Evolutionary conservation across 2,888 invertebrate species (phyloP).

Genomic region (Podabrus alpinus): DNA sequence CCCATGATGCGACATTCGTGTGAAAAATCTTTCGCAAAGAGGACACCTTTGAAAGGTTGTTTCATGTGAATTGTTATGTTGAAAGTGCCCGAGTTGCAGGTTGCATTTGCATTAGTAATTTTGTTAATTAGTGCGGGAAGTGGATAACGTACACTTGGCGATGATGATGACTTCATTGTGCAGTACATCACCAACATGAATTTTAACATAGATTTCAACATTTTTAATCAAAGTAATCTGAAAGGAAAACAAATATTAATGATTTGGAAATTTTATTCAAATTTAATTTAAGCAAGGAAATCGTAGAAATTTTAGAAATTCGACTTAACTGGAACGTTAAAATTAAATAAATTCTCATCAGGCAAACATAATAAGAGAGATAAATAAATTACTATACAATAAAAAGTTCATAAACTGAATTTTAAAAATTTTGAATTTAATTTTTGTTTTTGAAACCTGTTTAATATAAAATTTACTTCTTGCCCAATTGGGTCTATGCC

Average conservation of each 20-base stretch:
- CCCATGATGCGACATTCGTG: conserved; percentile 71
- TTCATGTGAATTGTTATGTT: conserved; percentile 66
- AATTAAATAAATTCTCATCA: too few species aligned
- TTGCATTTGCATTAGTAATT: conserved; percentile 63
- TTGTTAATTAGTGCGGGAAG: conserved; percentile 55
- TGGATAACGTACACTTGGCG: conserved; percentile 40
- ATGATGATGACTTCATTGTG: conserved; percentile 30
- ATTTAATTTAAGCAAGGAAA: too few species aligned
- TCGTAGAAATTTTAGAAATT: too few species aligned
- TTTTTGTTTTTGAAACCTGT: too few species aligned
- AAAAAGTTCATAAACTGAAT: too few species aligned
- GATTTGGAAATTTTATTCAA: too few species aligned
- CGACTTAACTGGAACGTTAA: too few species aligned
- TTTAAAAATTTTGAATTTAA: too few species aligned
- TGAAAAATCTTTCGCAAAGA: conserved; percentile 77
- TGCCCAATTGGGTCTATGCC: too few species aligned
- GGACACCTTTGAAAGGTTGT: conserved; percentile 69
- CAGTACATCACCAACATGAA: conserved; percentile 5
- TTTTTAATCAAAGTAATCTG: neutral
- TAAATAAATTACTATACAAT: too few species aligned
- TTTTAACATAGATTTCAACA: conserved; percentile 6
- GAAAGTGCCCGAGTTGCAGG: conserved; percentile 67
- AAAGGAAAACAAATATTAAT: neutral
- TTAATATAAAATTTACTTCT: too few species aligned
- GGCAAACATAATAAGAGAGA: too few species aligned